A percentile compares a stretch with the other conserved stretches of the same genome.
Conservation (phyloP, 1,140 invertebrate genomes). For the Proales similis region DNA sequence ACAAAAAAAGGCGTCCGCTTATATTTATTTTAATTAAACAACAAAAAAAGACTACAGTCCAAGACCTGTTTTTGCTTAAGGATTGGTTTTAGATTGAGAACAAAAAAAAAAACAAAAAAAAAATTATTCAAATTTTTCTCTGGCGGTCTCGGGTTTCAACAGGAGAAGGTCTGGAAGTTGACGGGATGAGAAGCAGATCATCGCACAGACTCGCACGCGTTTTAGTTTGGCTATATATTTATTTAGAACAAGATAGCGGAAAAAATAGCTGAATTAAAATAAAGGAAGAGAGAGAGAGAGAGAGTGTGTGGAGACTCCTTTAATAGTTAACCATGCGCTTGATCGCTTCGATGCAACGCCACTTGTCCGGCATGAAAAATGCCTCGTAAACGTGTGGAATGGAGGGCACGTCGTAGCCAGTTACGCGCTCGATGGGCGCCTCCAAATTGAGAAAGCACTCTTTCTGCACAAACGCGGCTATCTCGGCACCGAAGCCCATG, state of each 20-base stretch:
- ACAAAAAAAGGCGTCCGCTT: conserved; percentile 24
- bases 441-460: conserved; percentile 91
- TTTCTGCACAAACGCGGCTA: conserved; percentile 81
- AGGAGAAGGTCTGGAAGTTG: too few species aligned
- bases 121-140: too few species aligned
- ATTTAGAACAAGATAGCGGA: too few species aligned
- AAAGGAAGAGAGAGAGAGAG: background rate
- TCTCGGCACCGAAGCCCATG: conserved; percentile 88
- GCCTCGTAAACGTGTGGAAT: conserved; percentile 92
- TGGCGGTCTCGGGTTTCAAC: too few species aligned
- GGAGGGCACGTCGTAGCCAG: conserved; percentile 89
- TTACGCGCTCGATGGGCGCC: conserved; percentile 78
- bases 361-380: conserved; percentile 89
- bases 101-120: too few species aligned
- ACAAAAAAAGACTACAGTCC: conserved; percentile 1
- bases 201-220: too few species aligned
- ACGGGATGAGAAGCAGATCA: too few species aligned
- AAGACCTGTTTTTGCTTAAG: too few species aligned
- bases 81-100: too few species aligned
- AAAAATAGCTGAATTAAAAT: background rate
- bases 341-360: conserved; percentile 68
- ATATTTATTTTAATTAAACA: conserved; percentile 33
- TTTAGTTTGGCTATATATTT: background rate
- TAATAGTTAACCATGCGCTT: conserved; percentile 34
- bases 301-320: background rate